Base-by-base conservation (phyloP, 2,888 invertebrate genomes). In the Sarcophaga subvicina region DNA sequence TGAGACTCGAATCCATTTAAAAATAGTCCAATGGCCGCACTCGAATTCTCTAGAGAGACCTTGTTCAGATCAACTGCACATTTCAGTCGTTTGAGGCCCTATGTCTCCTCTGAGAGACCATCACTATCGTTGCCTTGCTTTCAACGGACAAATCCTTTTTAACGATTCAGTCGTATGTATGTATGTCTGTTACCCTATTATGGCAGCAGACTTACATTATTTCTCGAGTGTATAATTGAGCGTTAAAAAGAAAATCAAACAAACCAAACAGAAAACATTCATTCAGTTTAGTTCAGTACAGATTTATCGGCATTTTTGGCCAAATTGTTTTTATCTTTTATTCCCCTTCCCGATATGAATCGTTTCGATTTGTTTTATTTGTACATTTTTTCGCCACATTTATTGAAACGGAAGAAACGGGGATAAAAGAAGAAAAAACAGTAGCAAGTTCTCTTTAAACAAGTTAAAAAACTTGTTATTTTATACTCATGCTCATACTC, bases 381-480 rank as follows among this genome's bases (percentile, higher is more conserved):
- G 25, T 54, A 17, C 27, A 62, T 37, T 72, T 80, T 73, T 83
- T 69, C 70, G 70, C 75, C 37, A 69, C 76, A 77, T 37, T 37
- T 37, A 37, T 37, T 37, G 37, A 37, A 37, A 37, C 37, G 37
- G 37, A 37, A 37, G 37, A 37, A 37, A 37, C 2, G 3, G 8
- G 37, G 37, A 2, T 10, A 37, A 10, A 37, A 37, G 37, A 37
- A 37, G 76, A 45, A 81, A 86, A 83, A 84, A 84, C 73, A 78
- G 75, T 87, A 87, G 87, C 87, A 87, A 84, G 87, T 87, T 87
- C 87, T 87, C 87, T 87, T 87, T 84, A 84, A 87, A 84, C 87
- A 84, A 87, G 84, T 81, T 84, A 81, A 84, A 37, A 37, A 81
- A 84, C 81, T 84, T 84, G 87, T 84, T 87, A 67, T 78, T 81